Base-by-base conservation (phyloP, 2,888 invertebrate genomes). In the Boloria euphrosyne region DNA sequence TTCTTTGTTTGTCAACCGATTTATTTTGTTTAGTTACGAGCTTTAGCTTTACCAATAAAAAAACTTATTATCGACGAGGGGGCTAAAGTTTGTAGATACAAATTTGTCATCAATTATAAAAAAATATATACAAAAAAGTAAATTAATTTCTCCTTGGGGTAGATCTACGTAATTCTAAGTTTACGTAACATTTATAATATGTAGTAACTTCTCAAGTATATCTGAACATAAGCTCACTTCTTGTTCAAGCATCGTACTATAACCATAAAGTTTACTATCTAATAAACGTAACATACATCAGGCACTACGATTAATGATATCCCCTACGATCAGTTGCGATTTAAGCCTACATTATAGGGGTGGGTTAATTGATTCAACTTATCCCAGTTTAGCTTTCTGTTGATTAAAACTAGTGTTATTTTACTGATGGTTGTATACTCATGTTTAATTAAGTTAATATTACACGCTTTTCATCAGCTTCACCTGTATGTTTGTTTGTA, bases 261-360 rank as follows among this genome's bases (percentile, higher is more conserved):
- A 58, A 58, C 50, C 58, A 47, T 52, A 64, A 64, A 64, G 58
- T 57, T 64, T 57, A 57, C 58, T 64, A 58, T 64, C 64, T 64
- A 58, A 64, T 64, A 64, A 64, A 58, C 43, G 52, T 58, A 58
- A 38, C 64, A 52, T 58, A 51, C 52, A 64, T 64, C 64, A 64
- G 58, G 46, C 51, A 46, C 58, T 27, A 44, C 52, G 58, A 51
- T 58, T 64, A 58, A 64, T 64, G 58, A 52, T 50, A 57, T 49
- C 27, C 59, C 13, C 49, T 46, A 13, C 47, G 51, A 64, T 64
- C 64, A 58, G 64, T 44, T 64, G 58, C 57, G 64, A 64, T 64
- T 64, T 64, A 64, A 51, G 57, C 57, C 63, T 31, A 31, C 67
- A 55, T 67, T 67, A 64, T 67, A 46, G 55, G 64, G 64, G 67